Conservation (phyloP, 1,140 invertebrate genomes). For the Drosophila kanapiae region DNA sequence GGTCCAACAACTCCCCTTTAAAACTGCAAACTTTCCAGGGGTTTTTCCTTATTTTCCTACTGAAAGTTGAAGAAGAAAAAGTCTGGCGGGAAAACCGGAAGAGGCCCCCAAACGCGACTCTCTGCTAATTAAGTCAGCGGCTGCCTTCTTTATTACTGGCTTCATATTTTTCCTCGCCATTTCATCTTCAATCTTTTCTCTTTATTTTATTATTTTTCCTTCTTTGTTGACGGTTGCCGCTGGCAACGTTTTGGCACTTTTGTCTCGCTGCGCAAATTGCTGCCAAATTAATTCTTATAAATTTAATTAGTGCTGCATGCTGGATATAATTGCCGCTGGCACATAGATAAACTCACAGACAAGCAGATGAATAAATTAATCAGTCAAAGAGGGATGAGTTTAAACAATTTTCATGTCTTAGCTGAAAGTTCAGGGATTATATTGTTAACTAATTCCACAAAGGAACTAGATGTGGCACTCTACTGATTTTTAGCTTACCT, state of each 20-base stretch:
- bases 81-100: conserved; percentile 8
- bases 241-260: conserved; percentile 58
- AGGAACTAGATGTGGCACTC: conserved; percentile 1
- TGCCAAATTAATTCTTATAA: conserved; percentile 79
- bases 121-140: conserved; percentile 69
- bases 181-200: conserved; percentile 30
- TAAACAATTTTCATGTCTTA: neutral
- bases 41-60: conserved; percentile 2
- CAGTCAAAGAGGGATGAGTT: neutral
- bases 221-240: conserved; percentile 46
- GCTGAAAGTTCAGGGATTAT: neutral
- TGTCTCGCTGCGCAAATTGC: conserved; percentile 53
- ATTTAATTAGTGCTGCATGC: conserved; percentile 74
- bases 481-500: neutral
- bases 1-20: conserved; percentile 44
- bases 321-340: conserved; percentile 45
- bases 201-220: conserved; percentile 9
- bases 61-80: neutral
- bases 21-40: conserved; percentile 51
- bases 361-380: conserved; percentile 16
- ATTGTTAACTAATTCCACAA: conserved; percentile 13
- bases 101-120: conserved; percentile 31
- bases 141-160: conserved; percentile 58
- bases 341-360: conserved; percentile 25
- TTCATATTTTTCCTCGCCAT: conserved; percentile 22